Evolutionary conservation across 2,888 invertebrate species (phyloP).

Genomic region (Listrodromus nycthemerus): DNA sequence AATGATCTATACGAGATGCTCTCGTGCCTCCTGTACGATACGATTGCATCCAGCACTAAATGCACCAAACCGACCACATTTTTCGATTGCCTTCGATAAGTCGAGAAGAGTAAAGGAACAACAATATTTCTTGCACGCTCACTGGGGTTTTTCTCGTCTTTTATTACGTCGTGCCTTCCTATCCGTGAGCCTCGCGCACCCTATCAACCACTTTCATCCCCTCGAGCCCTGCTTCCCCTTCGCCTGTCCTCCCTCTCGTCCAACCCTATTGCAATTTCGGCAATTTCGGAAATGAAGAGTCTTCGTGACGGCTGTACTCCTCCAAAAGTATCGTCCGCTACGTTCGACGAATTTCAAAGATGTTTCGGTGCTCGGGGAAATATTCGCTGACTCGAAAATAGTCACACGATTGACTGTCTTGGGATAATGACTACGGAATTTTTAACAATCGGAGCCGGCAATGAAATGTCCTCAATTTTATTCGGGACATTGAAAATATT

Average conservation of each 20-base stretch:
- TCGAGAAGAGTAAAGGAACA: neutral
- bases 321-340: conserved; percentile 66
- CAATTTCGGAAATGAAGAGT: conserved; percentile 25
- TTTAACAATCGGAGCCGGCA: too few species aligned
- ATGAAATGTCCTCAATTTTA: too few species aligned
- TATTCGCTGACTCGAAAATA: conserved; percentile 38
- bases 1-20: conserved; percentile 1
- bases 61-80: conserved; percentile 6
- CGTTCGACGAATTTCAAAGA: conserved; percentile 44
- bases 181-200: conserved; percentile 6
- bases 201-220: neutral
- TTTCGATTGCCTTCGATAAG: neutral
- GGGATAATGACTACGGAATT: neutral
- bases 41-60: neutral
- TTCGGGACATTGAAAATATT: neutral
- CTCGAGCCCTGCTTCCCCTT: neutral
- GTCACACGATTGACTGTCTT: neutral
- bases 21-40: conserved; percentile 2
- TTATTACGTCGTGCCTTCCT: neutral
- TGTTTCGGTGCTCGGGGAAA: conserved; percentile 43
- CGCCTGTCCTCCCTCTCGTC: neutral
- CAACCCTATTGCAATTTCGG: neutral
- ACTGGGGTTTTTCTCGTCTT: neutral
- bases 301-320: conserved; percentile 52
- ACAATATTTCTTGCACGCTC: conserved; percentile 18